Evolutionary conservation across 1,140 invertebrate species (phyloP), one percentile per base, ranked within the genome.

Genomic region (Probaryconus sp.): DNA sequence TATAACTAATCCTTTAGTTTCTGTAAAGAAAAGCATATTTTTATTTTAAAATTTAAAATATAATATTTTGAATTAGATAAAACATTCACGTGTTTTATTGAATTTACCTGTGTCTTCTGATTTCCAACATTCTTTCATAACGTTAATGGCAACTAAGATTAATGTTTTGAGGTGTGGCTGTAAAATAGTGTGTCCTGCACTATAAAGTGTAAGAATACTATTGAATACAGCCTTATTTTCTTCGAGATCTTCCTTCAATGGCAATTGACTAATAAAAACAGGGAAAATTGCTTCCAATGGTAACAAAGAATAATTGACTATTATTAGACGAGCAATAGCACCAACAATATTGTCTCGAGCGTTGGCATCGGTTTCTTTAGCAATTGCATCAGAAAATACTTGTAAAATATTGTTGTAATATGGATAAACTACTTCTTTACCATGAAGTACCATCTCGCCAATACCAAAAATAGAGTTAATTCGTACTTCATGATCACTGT

Each of bases 311-410:
- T 88, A 81, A 85, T 94, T 93, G 0, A 89, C 89, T 10, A 92
- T 86, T 24, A 95, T 93, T 47, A 95, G 87, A 30, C 94, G 89
- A 10, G 93, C 92, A 26, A 94, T 89, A 10, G 94, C 93, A 51
- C 93, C 94, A 82, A 93, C 93, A 55, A 94, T 91, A 78, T 96
- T 95, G 78, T 96, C 94, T 17, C 93, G 81, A 1, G 91, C 91
- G 17, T 91, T 86, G 0, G 85, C 82, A 74, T 92, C 88, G 1
- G 84, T 86, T 81, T 94, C 94, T 69, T 89, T 90, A 11, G 85
- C 80, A 37, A 94, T 88, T 0, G 90, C 87, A n/a, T 86, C 81
- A 3, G 93, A 93, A 9, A 96, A 81, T 2, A 88, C 81, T 83
- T 92, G 90, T 6, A 95, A 80, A 75, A 95, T 92, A 13, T 89